Conservation (phyloP, 2,797 vertebrate species). For the Enteromius mattozi region DNA sequence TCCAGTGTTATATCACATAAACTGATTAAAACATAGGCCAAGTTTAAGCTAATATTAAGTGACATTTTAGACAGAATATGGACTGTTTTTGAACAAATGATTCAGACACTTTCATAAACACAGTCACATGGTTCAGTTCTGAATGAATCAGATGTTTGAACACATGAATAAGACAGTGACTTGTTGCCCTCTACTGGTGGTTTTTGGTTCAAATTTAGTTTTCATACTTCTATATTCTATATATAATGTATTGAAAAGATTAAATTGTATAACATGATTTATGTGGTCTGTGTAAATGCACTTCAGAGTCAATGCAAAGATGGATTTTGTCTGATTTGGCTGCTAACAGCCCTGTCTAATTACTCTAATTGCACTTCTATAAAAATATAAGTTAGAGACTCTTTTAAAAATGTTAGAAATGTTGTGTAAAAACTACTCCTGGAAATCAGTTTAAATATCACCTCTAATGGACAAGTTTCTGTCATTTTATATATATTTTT, state of each 20-base stretch:
- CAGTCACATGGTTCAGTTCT: not conserved
- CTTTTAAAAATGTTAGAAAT: not conserved
- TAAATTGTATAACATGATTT: not conserved
- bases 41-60: not conserved
- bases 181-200: not conserved
- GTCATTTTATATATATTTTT: not conserved
- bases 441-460: not conserved
- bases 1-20: not conserved
- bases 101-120: not conserved
- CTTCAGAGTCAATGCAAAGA: not conserved
- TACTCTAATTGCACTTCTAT: not conserved
- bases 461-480: not conserved
- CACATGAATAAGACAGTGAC: not conserved
- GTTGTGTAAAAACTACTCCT: not conserved
- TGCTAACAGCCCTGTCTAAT: not conserved
- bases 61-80: not conserved
- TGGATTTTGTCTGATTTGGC: not conserved
- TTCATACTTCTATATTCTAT: not conserved
- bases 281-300: not conserved
- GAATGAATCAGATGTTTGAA: not conserved
- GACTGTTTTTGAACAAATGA: not conserved
- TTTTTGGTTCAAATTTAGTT: not conserved
- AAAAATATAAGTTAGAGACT: not conserved
- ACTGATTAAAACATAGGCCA: not conserved
- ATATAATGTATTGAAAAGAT: not conserved